Conservation (phyloP, 2,888 invertebrate genomes). For the Nasonovia ribisnigri region DNA sequence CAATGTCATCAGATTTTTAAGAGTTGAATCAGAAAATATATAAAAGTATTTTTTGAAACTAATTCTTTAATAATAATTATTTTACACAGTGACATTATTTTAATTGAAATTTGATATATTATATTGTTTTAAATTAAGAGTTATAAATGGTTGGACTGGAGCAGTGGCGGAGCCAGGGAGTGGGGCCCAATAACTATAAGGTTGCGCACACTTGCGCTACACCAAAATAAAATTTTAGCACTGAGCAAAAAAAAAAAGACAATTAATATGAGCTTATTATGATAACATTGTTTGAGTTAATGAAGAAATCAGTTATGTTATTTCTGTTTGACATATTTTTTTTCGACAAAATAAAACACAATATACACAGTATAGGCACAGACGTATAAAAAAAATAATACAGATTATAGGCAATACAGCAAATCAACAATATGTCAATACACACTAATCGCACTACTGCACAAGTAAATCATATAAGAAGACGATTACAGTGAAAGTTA, state of each 20-base stretch:
- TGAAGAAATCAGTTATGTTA: neutral
- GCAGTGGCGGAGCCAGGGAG: neutral
- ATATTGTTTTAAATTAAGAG: too few species aligned
- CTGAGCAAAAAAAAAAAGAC: neutral
- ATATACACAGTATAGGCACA: neutral
- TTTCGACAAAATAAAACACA: neutral
- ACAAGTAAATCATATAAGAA: neutral
- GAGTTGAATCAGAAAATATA: too few species aligned
- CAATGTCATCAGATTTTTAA: too few species aligned
- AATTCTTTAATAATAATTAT: too few species aligned
- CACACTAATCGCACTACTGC: neutral
- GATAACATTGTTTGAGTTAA: neutral
- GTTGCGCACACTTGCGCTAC: neutral
- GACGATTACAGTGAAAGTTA: neutral
- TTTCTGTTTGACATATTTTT: neutral
- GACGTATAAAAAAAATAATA: neutral
- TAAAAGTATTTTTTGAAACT: too few species aligned
- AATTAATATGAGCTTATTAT: neutral
- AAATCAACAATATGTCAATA: neutral
- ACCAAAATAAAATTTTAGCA: neutral
- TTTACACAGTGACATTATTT: too few species aligned
- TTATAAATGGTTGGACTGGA: too few species aligned
- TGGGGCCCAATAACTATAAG: neutral
- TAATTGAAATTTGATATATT: too few species aligned
- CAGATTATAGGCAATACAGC: neutral